Evolutionary conservation across 2,113 vertebrate genomes (phyloP).

Genomic region (Myotis lucifugus): DNA sequence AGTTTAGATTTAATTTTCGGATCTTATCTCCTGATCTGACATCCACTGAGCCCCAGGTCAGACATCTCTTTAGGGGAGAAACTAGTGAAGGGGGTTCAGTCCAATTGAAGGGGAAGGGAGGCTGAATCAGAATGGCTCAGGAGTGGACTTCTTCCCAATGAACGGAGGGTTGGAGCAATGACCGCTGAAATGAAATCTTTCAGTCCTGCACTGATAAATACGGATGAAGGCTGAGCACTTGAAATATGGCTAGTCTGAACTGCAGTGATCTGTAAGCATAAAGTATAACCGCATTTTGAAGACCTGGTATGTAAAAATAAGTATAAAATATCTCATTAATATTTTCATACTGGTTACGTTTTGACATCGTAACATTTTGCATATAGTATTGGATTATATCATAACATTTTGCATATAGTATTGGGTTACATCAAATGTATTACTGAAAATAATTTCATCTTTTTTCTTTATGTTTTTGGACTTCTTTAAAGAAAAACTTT

Average conservation of each 20-base stretch:
- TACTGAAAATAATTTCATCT: neutral
- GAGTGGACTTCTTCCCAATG: neutral
- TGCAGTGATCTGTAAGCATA: neutral
- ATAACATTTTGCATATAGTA: neutral
- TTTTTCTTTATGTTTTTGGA: neutral
- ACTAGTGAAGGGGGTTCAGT: neutral
- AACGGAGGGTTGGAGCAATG: neutral
- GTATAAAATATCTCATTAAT: neutral
- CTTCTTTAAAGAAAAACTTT: neutral
- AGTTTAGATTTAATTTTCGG: neutral
- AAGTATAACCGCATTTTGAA: neutral
- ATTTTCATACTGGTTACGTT: neutral
- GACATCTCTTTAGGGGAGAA: neutral
- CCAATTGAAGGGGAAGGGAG: neutral
- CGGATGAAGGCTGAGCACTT: neutral
- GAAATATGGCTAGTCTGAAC: neutral
- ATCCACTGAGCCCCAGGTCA: neutral
- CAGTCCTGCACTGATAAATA: neutral
- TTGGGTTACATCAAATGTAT: neutral
- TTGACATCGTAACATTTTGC: neutral
- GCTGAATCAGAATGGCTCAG: neutral
- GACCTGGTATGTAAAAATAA: neutral
- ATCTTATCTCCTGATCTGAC: neutral
- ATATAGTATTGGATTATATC: neutral
- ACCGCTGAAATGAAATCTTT: neutral